Evolutionary conservation across 2,888 invertebrate species (phyloP).

Genomic region (Melanargia galathea): DNA sequence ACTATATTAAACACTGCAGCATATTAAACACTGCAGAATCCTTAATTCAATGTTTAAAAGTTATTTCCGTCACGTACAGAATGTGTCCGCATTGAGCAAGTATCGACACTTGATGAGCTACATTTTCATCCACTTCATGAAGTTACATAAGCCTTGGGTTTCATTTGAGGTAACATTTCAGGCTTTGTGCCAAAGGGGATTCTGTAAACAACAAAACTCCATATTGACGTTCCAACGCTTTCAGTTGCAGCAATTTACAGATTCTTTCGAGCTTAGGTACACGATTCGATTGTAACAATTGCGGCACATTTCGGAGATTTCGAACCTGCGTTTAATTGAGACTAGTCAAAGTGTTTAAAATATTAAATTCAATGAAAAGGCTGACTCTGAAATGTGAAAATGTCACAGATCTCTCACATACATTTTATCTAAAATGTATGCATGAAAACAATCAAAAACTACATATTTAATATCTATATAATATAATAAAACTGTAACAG

Average conservation of each 20-base stretch:
- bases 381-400: too few relatives aligned
- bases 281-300: background rate
- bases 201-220: constrained; percentile 38
- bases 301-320: background rate
- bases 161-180: constrained; percentile 37
- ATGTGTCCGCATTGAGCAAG: constrained; percentile 27
- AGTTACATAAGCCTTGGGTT: constrained; percentile 38
- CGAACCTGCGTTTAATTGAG: background rate
- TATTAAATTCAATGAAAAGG: background rate
- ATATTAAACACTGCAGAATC: constrained; percentile 40
- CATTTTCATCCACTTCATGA: constrained; percentile 32
- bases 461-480: too few relatives aligned
- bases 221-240: constrained; percentile 24
- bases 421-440: too few relatives aligned
- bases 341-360: background rate
- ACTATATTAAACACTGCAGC: constrained; percentile 34
- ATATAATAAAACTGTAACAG: too few relatives aligned
- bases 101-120: constrained; percentile 31
- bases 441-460: too few relatives aligned
- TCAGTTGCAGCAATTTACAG: constrained; percentile 19
- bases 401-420: too few relatives aligned
- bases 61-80: constrained; percentile 61
- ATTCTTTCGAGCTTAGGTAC: constrained; percentile 18
- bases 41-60: constrained; percentile 61
- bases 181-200: constrained; percentile 39